These are phyloP conservation scores for Drosophila hydei DNA, from an alignment of 1,140 invertebrate genomes.

Conservation along the genomic window DNA sequence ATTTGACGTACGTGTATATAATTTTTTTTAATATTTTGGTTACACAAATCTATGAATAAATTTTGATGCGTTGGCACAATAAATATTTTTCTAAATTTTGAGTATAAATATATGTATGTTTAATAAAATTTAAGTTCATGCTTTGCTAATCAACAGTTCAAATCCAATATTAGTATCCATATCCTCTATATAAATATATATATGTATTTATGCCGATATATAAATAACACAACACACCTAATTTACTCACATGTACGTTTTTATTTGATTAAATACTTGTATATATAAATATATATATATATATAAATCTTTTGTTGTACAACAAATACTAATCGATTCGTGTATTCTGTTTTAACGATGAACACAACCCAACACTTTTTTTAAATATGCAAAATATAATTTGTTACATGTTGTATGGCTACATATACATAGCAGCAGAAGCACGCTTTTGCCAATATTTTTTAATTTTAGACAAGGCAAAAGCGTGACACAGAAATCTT, in stretches of 20 bases:
- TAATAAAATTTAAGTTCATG: slow-evolving; percentile 29
- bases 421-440: background rate
- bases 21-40: slow-evolving; percentile 70
- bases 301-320: slow-evolving; percentile 46
- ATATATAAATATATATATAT: slow-evolving; percentile 43
- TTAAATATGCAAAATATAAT: slow-evolving; percentile 39
- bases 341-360: slow-evolving; percentile 71
- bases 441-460: background rate
- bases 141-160: slow-evolving; percentile 25
- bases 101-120: slow-evolving; percentile 11
- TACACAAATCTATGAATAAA: slow-evolving; percentile 29
- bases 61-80: slow-evolving; percentile 70
- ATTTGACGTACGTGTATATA: slow-evolving; percentile 83
- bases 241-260: slow-evolving; percentile 24
- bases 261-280: slow-evolving; percentile 21
- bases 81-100: slow-evolving; percentile 20
- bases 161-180: slow-evolving; percentile 15
- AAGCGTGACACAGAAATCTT: slow-evolving; percentile 3
- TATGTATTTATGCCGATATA: slow-evolving; percentile 47
- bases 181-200: slow-evolving; percentile 3
- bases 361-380: slow-evolving; percentile 30
- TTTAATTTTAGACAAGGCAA: background rate
- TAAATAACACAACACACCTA: slow-evolving; percentile 34
- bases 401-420: slow-evolving; percentile 7
- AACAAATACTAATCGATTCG: slow-evolving; percentile 82